phyloP scores from a whole-genome alignment of 2,113 vertebrate genomes.

The Vidua chalybeata region DNA sequence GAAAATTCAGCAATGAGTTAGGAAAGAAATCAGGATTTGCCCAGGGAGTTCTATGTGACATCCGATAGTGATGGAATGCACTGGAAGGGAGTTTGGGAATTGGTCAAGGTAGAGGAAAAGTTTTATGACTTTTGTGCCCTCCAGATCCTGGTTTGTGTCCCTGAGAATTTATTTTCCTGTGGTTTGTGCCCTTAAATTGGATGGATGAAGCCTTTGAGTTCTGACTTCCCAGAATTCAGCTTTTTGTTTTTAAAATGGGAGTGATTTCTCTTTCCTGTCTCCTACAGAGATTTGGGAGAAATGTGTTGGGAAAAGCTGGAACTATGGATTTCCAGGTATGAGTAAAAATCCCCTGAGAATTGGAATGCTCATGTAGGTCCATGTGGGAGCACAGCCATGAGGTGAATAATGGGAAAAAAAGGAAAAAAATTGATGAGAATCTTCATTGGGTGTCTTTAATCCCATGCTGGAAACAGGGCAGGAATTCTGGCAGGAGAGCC shows the following conservation, averaged over 20 bases:
- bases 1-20: background rate
- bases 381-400: background rate
- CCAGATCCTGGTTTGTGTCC: background rate
- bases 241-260: background rate
- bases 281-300: background rate
- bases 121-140: background rate
- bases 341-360: background rate
- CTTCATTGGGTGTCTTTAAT: background rate
- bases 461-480: background rate
- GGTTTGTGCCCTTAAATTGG: background rate
- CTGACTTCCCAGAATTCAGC: background rate
- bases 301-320: background rate
- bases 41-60: background rate
- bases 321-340: fast-evolving
- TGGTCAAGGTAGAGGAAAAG: background rate
- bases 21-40: background rate
- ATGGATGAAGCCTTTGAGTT: background rate
- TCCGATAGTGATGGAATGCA: background rate
- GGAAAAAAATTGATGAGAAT: background rate
- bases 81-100: background rate
- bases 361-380: background rate
- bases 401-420: background rate
- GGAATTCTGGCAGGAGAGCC: background rate
- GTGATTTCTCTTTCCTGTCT: background rate
- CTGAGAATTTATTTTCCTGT: background rate